These are phyloP conservation scores for Nymphalis c-album DNA, from an alignment of 2,888 invertebrate species.

Conservation along the genomic window DNA sequence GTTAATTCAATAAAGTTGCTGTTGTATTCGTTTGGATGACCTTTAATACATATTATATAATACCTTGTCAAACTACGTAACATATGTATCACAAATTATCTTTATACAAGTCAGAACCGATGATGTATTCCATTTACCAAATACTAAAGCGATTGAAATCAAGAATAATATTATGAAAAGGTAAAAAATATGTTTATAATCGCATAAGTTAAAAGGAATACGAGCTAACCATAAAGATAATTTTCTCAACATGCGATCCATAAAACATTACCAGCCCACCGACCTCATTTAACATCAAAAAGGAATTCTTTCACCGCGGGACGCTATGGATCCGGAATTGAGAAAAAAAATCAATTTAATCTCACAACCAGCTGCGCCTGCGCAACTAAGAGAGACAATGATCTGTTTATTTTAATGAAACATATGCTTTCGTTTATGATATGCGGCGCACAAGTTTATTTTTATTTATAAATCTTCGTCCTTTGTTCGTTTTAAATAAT, in stretches of 20 bases:
- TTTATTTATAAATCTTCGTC: neutral
- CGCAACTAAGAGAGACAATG: conserved; percentile 47
- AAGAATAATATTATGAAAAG: neutral
- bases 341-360: conserved; percentile 40
- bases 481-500: neutral
- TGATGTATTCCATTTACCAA: neutral
- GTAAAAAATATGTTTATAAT: conserved; percentile 3
- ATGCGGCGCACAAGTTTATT: conserved; percentile 36
- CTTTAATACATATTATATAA: too few species aligned
- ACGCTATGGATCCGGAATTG: conserved; percentile 36
- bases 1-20: too few species aligned
- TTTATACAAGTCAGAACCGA: neutral
- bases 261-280: conserved; percentile 30
- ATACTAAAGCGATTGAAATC: neutral
- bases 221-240: conserved; percentile 1
- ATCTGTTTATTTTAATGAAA: conserved; percentile 60
- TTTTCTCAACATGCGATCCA: conserved; percentile 1
- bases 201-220: conserved; percentile 4
- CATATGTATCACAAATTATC: too few species aligned
- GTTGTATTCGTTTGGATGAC: too few species aligned
- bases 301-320: conserved; percentile 41
- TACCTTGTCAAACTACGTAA: too few species aligned
- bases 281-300: conserved; percentile 40
- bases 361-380: conserved; percentile 49
- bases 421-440: conserved; percentile 41